Percentiles rank a stretch among this genome's conserved stretches.
Evolutionary conservation across 1,140 invertebrate species (phyloP).

Genomic region (Magallana ariakensis): DNA sequence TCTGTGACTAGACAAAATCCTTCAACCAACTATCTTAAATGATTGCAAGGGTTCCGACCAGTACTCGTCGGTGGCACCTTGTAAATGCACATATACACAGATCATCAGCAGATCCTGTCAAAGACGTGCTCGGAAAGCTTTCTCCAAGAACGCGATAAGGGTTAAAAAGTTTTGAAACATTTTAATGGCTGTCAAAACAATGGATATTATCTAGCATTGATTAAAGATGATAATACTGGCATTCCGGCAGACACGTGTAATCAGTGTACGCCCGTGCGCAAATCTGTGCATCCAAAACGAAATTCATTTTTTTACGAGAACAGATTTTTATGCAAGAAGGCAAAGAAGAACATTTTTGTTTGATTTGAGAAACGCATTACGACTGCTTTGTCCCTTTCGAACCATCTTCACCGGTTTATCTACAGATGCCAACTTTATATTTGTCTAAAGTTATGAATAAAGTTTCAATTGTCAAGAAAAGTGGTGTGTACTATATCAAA

Average conservation of each 20-base stretch:
- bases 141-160: neutral
- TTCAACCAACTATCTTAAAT: neutral
- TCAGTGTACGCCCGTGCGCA: neutral
- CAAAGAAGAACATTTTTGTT: neutral
- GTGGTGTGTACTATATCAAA: neutral
- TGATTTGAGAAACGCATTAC: neutral
- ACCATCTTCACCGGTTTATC: neutral
- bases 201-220: slow-evolving; percentile 32
- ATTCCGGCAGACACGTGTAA: slow-evolving; percentile 2
- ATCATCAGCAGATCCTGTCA: slow-evolving; percentile 9
- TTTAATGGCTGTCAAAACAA: slow-evolving; percentile 34
- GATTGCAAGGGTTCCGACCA: neutral
- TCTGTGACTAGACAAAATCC: neutral
- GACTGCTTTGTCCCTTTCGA: neutral
- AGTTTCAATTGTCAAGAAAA: neutral
- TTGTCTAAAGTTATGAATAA: slow-evolving; percentile 16
- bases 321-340: neutral
- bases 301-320: neutral
- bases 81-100: neutral
- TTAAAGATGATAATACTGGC: slow-evolving; percentile 24
- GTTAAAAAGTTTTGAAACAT: slow-evolving; percentile 25
- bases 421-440: slow-evolving; percentile 1
- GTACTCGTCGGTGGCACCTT: neutral
- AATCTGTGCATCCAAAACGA: slow-evolving; percentile 2
- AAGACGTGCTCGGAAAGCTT: neutral